Percentiles rank a stretch among this genome's conserved stretches.
Conservation (phyloP, 2,797 vertebrate species). For the Coregonus suidteri region DNA sequence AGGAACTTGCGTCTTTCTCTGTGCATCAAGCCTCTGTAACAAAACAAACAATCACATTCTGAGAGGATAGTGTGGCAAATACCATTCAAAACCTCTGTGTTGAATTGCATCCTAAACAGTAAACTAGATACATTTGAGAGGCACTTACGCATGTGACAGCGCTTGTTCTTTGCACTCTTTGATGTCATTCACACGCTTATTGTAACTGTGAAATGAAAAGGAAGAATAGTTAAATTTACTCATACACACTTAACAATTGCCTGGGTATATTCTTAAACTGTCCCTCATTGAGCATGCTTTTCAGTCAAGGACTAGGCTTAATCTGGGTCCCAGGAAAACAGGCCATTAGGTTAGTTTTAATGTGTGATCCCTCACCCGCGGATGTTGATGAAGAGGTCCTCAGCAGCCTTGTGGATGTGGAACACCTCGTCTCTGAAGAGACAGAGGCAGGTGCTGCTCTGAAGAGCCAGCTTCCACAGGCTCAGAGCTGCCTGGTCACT, state of each 20-base stretch:
- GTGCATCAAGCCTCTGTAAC: slow-evolving; percentile 90
- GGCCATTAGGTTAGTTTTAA: too few relatives aligned
- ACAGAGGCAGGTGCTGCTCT: slow-evolving; percentile 97
- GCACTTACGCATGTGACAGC: slow-evolving; percentile 93
- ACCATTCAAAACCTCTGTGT: background rate
- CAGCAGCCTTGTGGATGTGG: slow-evolving; percentile 97
- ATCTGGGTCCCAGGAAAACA: too few relatives aligned
- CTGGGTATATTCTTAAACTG: background rate
- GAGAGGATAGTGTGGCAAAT: background rate
- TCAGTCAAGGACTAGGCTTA: background rate
- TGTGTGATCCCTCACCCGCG: slow-evolving; percentile 79
- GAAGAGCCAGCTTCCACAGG: slow-evolving; percentile 96
- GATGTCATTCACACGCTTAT: slow-evolving; percentile 98
- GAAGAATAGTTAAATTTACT: background rate
- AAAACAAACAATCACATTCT: slow-evolving; percentile 18
- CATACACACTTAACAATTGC: background rate
- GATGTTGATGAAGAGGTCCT: slow-evolving; percentile 98
- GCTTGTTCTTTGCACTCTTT: slow-evolving; percentile 96
- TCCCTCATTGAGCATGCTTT: background rate
- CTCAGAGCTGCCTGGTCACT: slow-evolving; percentile 90
- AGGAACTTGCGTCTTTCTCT: slow-evolving; percentile 97
- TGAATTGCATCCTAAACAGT: too few relatives aligned
- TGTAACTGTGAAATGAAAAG: slow-evolving; percentile 80
- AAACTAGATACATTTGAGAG: background rate
- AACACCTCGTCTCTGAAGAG: slow-evolving; percentile 98